phyloP scores from a whole-genome alignment of 2,797 vertebrate genomes.

The Phaenicophaeus curvirostris region DNA sequence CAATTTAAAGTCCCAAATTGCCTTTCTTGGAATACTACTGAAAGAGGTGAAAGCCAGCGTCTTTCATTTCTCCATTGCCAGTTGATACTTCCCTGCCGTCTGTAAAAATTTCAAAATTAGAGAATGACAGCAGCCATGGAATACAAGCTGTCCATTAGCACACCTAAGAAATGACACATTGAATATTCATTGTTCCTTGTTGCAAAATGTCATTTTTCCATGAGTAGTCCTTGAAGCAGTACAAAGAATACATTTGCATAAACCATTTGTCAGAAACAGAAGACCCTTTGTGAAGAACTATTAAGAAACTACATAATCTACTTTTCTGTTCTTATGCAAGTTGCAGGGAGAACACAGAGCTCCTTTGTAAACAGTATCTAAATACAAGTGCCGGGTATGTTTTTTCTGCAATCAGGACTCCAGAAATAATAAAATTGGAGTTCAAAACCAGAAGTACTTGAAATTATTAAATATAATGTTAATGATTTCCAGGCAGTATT shows the following conservation, averaged over 20 bases:
- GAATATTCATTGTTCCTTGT: conserved; percentile 61
- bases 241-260: conserved; percentile 68
- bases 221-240: conserved; percentile 17
- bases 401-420: conserved; percentile 62
- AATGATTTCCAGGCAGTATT: conserved; percentile 55
- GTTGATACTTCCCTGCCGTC: neutral
- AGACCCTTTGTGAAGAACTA: conserved; percentile 69
- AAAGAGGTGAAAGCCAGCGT: neutral
- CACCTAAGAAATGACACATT: conserved; percentile 50
- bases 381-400: conserved; percentile 55
- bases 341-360: conserved; percentile 66
- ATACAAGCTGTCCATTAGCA: neutral
- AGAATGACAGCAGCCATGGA: neutral
- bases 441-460: conserved; percentile 53
- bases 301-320: conserved; percentile 65
- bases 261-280: conserved; percentile 73
- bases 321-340: conserved; percentile 64
- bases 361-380: conserved; percentile 70
- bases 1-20: conserved; percentile 27
- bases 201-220: conserved; percentile 58
- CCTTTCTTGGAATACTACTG: neutral
- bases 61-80: neutral
- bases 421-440: conserved; percentile 58
- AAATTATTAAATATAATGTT: conserved; percentile 51
- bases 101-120: conserved; percentile 8